A percentile compares a stretch with the other conserved stretches of the same genome.
phyloP scores from a whole-genome alignment of 2,888 invertebrate species.

The Nomada fucata region DNA sequence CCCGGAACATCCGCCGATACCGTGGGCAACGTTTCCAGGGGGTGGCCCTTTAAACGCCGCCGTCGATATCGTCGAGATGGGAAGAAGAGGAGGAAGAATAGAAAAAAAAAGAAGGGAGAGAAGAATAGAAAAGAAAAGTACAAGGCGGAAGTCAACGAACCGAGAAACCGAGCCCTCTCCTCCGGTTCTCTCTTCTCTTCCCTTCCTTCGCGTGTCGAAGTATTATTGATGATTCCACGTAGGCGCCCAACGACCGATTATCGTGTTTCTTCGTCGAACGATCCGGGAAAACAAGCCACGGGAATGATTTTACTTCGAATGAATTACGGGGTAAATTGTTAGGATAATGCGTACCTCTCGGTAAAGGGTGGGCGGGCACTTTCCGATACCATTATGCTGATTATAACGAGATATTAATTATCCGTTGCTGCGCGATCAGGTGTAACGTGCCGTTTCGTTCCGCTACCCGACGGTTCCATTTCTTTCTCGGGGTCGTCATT shows the following conservation, averaged over 20 bases:
- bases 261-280: constrained; percentile 57
- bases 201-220: constrained; percentile 39
- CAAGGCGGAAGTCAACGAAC: constrained; percentile 70
- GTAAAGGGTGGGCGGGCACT: background rate
- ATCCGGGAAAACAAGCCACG: constrained; percentile 44
- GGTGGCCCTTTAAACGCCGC: constrained; percentile 41
- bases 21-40: constrained; percentile 50
- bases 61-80: constrained; percentile 4
- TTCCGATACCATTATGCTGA: constrained; percentile 54
- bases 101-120: background rate
- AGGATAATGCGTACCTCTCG: constrained; percentile 52
- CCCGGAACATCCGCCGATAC: constrained; percentile 51
- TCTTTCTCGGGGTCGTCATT: background rate
- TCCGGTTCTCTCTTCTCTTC: constrained; percentile 30
- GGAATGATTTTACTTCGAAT: constrained; percentile 63
- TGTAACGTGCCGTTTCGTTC: too few relatives aligned
- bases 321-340: constrained; percentile 61
- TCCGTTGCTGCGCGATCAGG: background rate
- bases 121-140: constrained; percentile 14
- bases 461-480: background rate
- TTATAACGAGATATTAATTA: constrained; percentile 29
- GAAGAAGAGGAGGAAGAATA: background rate
- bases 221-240: constrained; percentile 62
- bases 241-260: constrained; percentile 66
- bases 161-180: constrained; percentile 43